Conservation (phyloP, 2,888 invertebrate genomes). For the Eristalinus sepulchralis region DNA sequence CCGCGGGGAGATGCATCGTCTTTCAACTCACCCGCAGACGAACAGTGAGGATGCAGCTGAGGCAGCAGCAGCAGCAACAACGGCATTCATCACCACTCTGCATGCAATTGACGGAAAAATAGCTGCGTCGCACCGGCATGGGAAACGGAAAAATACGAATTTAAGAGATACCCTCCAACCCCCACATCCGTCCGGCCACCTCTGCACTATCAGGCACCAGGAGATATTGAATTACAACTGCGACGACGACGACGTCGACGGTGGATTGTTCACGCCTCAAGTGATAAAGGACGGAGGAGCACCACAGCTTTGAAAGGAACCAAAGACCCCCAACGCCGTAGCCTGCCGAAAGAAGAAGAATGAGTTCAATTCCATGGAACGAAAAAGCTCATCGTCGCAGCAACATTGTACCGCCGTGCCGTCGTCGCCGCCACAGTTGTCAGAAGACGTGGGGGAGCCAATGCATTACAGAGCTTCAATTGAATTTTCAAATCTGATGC, state of each 20-base stretch:
- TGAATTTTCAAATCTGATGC: conserved; percentile 71
- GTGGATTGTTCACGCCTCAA: conserved; percentile 69
- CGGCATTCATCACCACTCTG: conserved; percentile 66
- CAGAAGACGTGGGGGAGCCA: conserved; percentile 56
- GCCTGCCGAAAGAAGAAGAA: conserved; percentile 9
- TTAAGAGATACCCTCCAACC: not conserved
- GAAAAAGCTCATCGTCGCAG: conserved; percentile 58
- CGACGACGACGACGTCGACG: conserved; percentile 46
- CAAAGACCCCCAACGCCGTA: conserved; percentile 13
- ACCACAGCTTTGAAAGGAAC: conserved; percentile 42
- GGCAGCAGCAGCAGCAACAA: conserved; percentile 4
- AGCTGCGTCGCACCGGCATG: conserved; percentile 26
- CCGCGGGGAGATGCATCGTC: conserved; percentile 18
- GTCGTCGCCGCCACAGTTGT: conserved; percentile 8
- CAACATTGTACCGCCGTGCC: conserved; percentile 43
- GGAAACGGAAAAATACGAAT: not conserved
- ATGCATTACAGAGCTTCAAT: conserved; percentile 64
- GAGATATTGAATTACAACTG: conserved; percentile 69
- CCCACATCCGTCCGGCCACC: not conserved
- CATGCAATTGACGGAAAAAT: conserved; percentile 69
- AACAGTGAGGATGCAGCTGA: not conserved
- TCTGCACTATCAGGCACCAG: conserved; percentile 23
- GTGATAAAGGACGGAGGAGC: conserved; percentile 63
- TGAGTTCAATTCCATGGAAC: conserved; percentile 12
- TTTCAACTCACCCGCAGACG: conserved; percentile 5